A percentile compares a stretch with the other conserved stretches of the same genome.
Evolutionary conservation across 2,113 vertebrate genomes (phyloP).

Genomic region (Colistium nudipinnis): DNA sequence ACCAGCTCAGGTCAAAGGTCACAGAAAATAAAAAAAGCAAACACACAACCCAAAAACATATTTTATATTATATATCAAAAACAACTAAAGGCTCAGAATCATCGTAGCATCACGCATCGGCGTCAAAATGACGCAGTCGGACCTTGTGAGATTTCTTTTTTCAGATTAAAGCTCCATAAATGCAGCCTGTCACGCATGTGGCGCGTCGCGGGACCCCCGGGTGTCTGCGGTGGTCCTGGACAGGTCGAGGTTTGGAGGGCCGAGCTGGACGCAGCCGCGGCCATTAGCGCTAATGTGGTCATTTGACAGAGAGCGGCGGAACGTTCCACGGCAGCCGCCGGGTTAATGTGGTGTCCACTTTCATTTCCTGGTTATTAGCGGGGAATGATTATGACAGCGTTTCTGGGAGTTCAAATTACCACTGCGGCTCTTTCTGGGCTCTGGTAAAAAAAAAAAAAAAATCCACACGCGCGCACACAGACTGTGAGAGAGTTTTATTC

Average conservation of each 20-base stretch:
- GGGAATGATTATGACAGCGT: conserved; percentile 51
- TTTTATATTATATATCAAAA: too few species aligned
- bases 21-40: too few species aligned
- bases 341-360: conserved; percentile 57
- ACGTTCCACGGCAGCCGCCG: conserved; percentile 25
- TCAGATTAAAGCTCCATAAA: not conserved
- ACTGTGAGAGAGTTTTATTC: too few species aligned
- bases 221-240: conserved; percentile 3
- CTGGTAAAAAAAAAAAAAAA: too few species aligned
- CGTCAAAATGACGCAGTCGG: too few species aligned
- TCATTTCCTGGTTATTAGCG: conserved; percentile 65
- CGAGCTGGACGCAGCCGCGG: not conserved
- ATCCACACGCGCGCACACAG: not conserved
- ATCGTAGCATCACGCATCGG: too few species aligned
- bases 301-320: conserved; percentile 49
- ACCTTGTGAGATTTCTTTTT: too few species aligned
- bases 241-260: conserved; percentile 18
- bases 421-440: conserved; percentile 7
- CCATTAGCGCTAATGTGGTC: conserved; percentile 43
- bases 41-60: too few species aligned
- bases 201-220: not conserved
- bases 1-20: not conserved
- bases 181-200: not conserved
- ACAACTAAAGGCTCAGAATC: too few species aligned
- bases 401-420: conserved; percentile 50